Percentiles rank a stretch among this genome's conserved stretches.
Evolutionary conservation across 2,797 vertebrate species (phyloP).

Genomic region (Gobio occitaniae): DNA sequence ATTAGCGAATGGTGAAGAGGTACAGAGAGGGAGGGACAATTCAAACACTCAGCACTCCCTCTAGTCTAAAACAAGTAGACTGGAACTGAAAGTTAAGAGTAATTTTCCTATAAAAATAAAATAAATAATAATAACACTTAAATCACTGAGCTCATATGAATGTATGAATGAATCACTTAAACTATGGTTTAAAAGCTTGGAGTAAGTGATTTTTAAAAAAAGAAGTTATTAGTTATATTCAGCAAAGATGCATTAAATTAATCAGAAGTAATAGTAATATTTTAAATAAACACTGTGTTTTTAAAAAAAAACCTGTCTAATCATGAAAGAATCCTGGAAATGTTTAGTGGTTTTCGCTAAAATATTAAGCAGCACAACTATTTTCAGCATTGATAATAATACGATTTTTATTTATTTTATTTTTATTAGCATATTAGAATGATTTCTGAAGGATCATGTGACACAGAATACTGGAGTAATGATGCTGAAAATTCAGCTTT

Average conservation of each 20-base stretch:
- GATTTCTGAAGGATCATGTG: background rate
- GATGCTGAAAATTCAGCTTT: background rate
- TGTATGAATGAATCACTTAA: background rate
- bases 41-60: slow-evolving; percentile 23
- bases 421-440: background rate
- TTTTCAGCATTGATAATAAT: background rate
- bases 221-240: background rate
- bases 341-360: background rate
- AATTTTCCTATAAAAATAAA: background rate
- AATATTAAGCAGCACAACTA: background rate
- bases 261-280: background rate
- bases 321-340: background rate
- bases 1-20: slow-evolving; percentile 45
- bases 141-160: background rate
- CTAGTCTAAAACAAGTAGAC: slow-evolving; percentile 54
- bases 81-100: background rate
- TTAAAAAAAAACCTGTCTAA: background rate
- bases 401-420: background rate
- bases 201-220: background rate
- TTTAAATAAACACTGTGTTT: background rate
- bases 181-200: background rate
- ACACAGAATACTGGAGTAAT: background rate
- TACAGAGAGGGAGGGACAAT: slow-evolving; percentile 39
- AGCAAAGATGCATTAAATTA: background rate
- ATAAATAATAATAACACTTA: background rate